These are phyloP conservation scores for Mobula birostris DNA, from an alignment of 2,113 vertebrate genomes.

Conservation along the genomic window DNA sequence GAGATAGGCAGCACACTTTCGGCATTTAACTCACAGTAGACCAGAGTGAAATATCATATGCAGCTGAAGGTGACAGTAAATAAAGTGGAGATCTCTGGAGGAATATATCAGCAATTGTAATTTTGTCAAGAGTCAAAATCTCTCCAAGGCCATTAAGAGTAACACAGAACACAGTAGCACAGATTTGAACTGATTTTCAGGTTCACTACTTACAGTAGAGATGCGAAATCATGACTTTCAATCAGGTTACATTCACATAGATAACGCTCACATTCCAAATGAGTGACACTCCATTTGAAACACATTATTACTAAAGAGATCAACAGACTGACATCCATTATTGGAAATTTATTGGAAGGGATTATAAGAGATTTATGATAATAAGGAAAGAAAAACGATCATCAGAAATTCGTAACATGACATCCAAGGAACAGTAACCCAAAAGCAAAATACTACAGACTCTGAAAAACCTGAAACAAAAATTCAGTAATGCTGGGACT, in stretches of 20 bases:
- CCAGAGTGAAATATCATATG: no score
- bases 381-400: background rate
- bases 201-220: no score
- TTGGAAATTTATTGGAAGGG: background rate
- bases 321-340: background rate
- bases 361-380: background rate
- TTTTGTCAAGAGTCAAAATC: background rate
- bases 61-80: no score
- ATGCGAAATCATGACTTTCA: background rate
- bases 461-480: no score
- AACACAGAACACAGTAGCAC: background rate
- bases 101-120: background rate
- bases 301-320: background rate
- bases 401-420: background rate
- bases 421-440: background rate
- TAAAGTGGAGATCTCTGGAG: no score
- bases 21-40: background rate
- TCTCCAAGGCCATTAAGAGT: no score
- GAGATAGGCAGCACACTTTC: background rate
- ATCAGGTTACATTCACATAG: background rate
- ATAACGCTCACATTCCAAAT: background rate
- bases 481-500: no score
- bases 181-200: background rate
- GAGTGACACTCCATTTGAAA: background rate
- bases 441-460: no score